Evolutionary conservation across 2,888 invertebrate species (phyloP).

Genomic region (Proisotoma minuta): DNA sequence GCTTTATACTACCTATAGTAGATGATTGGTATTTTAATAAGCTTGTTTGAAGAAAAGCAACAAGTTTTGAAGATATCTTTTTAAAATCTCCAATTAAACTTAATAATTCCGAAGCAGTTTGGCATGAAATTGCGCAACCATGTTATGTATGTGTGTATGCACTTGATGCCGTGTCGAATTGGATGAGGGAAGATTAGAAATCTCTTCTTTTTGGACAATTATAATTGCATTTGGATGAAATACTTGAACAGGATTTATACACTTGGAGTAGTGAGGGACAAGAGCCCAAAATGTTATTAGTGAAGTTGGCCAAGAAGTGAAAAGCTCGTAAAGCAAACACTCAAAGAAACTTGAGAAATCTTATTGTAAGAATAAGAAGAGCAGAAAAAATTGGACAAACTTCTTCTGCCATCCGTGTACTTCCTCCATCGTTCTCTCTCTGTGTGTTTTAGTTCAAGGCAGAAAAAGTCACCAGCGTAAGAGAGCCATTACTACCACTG

Average conservation of each 20-base stretch:
- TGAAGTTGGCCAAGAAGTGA: conserved; percentile 5
- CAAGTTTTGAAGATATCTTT: not conserved
- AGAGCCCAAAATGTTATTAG: conserved; percentile 10
- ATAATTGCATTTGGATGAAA: conserved; percentile 13
- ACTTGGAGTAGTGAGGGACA: not conserved
- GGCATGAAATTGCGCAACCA: conserved; percentile 1
- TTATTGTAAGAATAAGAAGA: not conserved
- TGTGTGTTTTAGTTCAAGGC: not conserved
- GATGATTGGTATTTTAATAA: no score
- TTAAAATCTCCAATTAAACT: conserved; percentile 4
- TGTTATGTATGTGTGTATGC: no score
- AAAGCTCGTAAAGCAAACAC: conserved; percentile 16
- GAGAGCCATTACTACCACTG: not conserved
- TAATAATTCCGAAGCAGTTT: not conserved
- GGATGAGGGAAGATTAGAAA: not conserved
- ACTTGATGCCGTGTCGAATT: not conserved
- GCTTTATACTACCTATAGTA: no score
- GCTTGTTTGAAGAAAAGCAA: not conserved
- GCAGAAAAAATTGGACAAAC: not conserved
- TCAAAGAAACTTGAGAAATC: conserved; percentile 11
- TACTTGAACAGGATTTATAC: not conserved
- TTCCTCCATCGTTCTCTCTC: no score
- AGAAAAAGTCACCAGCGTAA: not conserved
- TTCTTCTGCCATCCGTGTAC: no score
- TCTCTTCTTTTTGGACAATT: not conserved